Evolutionary conservation across 2,113 vertebrate genomes (phyloP), one percentile per base, ranked within the genome.

Genomic region (Bubo blakistoni): DNA sequence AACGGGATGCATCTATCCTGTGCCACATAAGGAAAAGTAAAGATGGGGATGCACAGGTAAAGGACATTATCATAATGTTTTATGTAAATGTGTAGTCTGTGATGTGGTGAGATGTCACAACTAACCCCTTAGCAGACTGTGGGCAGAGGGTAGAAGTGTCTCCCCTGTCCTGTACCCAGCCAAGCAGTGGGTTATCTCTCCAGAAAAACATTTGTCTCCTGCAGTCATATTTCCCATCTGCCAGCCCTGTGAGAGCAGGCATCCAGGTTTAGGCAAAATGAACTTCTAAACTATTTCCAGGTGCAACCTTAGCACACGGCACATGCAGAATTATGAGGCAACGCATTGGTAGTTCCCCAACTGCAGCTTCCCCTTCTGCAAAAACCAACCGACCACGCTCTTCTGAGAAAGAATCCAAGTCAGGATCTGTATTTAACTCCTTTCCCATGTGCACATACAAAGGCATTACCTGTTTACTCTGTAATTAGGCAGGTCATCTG

Each of bases 61-160:
- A 79, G 27, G 13, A n/a, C 0, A 0, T 47, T 47, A 30, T 10
- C 7, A 1, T 13, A 77, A 63, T 0, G 0, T 5, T 58, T 38
- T 47, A 5, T 2, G 0, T 40, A 51, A 49, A 6, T 27, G 7
- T 21, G 15, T 12, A 30, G 25, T 29, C 49, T 57, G 49, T 51
- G 71, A n/a, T 29, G 15, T 25, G 27, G 22, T 44, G 61, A 80
- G 57, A 22, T 0, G 1, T 30, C 58, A n/a, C 34, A 58, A 6
- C 5, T 63, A 47, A 49, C 7, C 38, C 27, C 32, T 29, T 14
- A 44, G 30, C 15, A 76, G 44, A 25, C 62, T 62, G 49, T 1
- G 6, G 66, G 59, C 24, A 83, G 40, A 74, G 25, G 38, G 49
- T 18, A 11, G n/a, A 54, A 76, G 42, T 13, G 10, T 26, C 32